phyloP scores from a whole-genome alignment of 2,113 vertebrate genomes.

The Isurus oxyrinchus region DNA sequence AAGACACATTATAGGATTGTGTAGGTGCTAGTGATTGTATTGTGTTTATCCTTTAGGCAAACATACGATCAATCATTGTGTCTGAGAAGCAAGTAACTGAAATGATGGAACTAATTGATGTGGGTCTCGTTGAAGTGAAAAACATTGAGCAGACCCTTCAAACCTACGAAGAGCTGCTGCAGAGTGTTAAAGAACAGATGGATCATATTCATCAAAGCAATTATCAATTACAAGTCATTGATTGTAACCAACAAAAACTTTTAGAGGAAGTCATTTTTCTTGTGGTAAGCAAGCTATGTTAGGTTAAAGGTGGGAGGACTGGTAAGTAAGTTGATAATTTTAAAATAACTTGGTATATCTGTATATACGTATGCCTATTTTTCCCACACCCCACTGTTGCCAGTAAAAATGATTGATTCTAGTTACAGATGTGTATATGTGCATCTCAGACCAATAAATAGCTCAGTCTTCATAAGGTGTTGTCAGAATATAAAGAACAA shows the following conservation, averaged over 20 bases:
- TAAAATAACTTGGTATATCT: background rate
- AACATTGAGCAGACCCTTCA: conserved; percentile 45
- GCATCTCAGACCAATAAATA: background rate
- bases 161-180: conserved; percentile 40
- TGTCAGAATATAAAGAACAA: background rate
- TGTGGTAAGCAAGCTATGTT: conserved; percentile 32
- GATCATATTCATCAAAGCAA: conserved; percentile 44
- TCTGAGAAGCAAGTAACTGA: conserved; percentile 42
- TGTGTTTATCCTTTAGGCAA: conserved; percentile 41
- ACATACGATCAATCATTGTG: conserved; percentile 42
- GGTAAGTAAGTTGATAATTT: background rate
- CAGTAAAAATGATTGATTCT: background rate
- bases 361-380: background rate
- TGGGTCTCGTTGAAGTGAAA: conserved; percentile 46
- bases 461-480: background rate
- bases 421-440: background rate
- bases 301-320: background rate
- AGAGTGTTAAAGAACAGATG: conserved; percentile 46
- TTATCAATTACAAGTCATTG: conserved; percentile 39
- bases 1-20: background rate
- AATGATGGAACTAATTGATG: conserved; percentile 39
- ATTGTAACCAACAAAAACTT: conserved; percentile 42
- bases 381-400: background rate
- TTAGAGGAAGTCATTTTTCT: conserved; percentile 46
- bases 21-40: background rate